phyloP scores from a whole-genome alignment of 2,888 invertebrate species.

The Lasioglossum malachurum region DNA sequence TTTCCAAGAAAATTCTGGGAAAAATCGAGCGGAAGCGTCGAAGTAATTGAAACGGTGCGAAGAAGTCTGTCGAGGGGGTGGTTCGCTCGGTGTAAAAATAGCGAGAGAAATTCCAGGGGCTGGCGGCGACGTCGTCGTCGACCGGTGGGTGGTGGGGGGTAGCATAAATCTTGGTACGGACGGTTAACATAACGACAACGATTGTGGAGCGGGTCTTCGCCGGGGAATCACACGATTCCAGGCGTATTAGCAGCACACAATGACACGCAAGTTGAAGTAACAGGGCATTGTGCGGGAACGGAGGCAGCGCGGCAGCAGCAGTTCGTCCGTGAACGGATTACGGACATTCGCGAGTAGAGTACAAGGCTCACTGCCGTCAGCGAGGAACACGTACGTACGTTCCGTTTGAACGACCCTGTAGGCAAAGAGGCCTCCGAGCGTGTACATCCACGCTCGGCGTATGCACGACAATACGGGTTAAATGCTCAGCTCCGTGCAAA shows the following conservation, averaged over 20 bases:
- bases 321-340: slow-evolving; percentile 72
- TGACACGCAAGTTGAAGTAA: slow-evolving; percentile 68
- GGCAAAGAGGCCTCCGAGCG: slow-evolving; percentile 78
- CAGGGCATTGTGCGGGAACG: slow-evolving; percentile 64
- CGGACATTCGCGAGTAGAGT: slow-evolving; percentile 61
- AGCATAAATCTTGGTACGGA: slow-evolving; percentile 25
- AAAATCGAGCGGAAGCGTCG: not conserved
- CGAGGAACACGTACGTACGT: slow-evolving; percentile 69
- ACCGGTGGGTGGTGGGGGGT: not conserved
- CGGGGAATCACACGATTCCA: slow-evolving; percentile 48
- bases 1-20: not conserved
- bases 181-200: slow-evolving; percentile 37
- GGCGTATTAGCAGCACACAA: slow-evolving; percentile 59
- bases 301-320: slow-evolving; percentile 48
- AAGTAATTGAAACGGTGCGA: not conserved
- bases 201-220: slow-evolving; percentile 19
- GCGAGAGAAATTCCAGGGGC: not conserved
- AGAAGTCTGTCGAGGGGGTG: not conserved
- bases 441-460: slow-evolving; percentile 74
- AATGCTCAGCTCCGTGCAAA: slow-evolving; percentile 81
- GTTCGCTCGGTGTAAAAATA: not conserved
- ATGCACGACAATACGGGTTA: slow-evolving; percentile 84
- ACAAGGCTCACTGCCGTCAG: slow-evolving; percentile 58
- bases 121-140: not conserved
- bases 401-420: slow-evolving; percentile 77